Conservation (phyloP, 2,797 vertebrate genomes). For the Halcyon smyrnensis region DNA sequence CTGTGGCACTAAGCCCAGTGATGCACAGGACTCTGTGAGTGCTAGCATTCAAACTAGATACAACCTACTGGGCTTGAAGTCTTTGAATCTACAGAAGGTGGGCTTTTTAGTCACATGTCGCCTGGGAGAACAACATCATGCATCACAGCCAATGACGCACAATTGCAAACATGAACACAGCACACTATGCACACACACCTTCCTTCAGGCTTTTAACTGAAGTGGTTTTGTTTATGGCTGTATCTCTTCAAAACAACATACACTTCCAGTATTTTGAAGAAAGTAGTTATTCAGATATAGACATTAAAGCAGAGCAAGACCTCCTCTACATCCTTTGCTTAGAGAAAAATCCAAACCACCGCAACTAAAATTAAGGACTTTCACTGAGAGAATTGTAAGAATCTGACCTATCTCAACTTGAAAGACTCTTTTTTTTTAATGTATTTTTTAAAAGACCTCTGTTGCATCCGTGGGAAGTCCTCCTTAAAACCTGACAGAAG, state of each 20-base stretch:
- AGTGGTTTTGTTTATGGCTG: background rate
- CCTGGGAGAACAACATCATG: background rate
- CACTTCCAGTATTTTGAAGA: background rate
- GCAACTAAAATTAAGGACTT: background rate
- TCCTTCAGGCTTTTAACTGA: background rate
- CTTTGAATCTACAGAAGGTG: background rate
- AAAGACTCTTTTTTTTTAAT: background rate
- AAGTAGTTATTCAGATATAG: background rate
- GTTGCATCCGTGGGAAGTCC: background rate
- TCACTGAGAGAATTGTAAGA: background rate
- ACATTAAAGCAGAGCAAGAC: background rate
- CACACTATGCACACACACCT: background rate
- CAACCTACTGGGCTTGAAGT: background rate
- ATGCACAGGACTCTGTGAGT: background rate
- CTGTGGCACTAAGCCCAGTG: background rate
- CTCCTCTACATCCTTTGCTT: background rate
- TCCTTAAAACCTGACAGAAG: background rate
- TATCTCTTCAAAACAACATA: background rate
- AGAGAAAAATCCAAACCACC: background rate
- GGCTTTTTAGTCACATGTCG: background rate
- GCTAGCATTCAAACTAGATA: background rate
- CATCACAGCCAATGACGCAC: fast-evolving
- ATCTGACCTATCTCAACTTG: background rate
- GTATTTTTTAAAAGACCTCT: background rate
- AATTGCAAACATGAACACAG: background rate